phyloP scores from a whole-genome alignment of 2,113 vertebrate genomes.

The Mobula birostris region DNA sequence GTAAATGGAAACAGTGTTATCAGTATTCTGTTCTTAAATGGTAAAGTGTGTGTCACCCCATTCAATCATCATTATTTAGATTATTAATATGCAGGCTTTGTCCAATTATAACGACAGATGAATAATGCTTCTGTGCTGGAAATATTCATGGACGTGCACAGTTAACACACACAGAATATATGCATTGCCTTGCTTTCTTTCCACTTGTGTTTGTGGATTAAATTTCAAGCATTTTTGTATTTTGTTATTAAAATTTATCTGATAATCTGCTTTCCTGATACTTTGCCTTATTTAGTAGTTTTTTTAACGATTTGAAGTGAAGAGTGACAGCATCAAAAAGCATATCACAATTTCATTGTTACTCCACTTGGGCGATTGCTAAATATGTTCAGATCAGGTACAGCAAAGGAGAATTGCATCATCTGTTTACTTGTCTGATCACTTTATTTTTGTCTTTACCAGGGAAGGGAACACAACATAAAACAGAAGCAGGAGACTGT shows the following conservation, averaged over 20 bases:
- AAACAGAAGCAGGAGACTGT: no score
- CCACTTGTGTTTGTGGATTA: not conserved
- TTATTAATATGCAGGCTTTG: not conserved
- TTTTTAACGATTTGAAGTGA: not conserved
- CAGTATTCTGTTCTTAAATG: not conserved
- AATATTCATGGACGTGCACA: not conserved
- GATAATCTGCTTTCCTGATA: not conserved
- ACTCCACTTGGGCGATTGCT: not conserved
- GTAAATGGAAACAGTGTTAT: not conserved
- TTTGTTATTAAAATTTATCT: not conserved
- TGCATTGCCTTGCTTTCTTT: not conserved
- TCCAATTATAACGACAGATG: not conserved
- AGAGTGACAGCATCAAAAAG: not conserved
- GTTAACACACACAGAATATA: not conserved
- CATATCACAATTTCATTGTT: not conserved
- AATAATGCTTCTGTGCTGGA: slow-evolving; percentile 20
- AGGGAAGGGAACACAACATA: not conserved
- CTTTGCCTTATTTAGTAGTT: not conserved
- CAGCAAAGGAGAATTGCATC: not conserved
- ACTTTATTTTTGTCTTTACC: not conserved
- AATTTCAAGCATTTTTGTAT: slow-evolving; percentile 1
- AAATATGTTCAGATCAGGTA: not conserved
- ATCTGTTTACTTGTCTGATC: not conserved
- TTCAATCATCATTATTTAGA: not conserved
- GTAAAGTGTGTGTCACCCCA: not conserved